A percentile compares a stretch with the other conserved stretches of the same genome.
Conservation (phyloP, 35 echinoderm and acorn worm genomes). For the Acanthaster planci region DNA sequence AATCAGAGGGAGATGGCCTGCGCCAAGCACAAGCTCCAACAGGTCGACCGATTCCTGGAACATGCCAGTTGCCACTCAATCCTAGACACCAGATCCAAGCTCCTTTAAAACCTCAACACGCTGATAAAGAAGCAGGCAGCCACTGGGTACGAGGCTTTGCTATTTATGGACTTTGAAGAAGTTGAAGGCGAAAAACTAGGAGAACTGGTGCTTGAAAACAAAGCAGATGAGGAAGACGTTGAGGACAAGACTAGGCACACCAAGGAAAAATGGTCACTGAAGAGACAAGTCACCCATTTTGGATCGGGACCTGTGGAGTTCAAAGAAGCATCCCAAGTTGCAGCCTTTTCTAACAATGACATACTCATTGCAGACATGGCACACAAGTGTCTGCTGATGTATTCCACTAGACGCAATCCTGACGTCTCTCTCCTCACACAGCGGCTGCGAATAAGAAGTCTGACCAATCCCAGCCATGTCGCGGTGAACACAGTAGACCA, state of each 20-base stretch:
- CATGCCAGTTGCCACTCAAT: background rate
- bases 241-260: no score
- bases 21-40: background rate
- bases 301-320: background rate
- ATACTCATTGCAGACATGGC: background rate
- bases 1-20: background rate
- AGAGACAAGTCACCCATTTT: background rate
- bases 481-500: conserved; percentile 7
- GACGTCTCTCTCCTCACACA: no score
- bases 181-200: background rate
- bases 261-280: background rate
- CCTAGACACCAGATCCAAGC: background rate
- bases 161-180: conserved; percentile 4
- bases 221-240: no score
- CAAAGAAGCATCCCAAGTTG: background rate
- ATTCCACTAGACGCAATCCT: no score
- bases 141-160: background rate
- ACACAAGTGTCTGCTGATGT: background rate
- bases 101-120: background rate
- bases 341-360: conserved; percentile 12
- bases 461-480: background rate
- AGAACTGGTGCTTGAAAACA: background rate
- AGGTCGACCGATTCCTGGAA: background rate
- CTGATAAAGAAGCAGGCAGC: background rate
- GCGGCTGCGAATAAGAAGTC: background rate